phyloP scores from a whole-genome alignment of 2,113 vertebrate species.

The Thryonomys swinderianus region DNA sequence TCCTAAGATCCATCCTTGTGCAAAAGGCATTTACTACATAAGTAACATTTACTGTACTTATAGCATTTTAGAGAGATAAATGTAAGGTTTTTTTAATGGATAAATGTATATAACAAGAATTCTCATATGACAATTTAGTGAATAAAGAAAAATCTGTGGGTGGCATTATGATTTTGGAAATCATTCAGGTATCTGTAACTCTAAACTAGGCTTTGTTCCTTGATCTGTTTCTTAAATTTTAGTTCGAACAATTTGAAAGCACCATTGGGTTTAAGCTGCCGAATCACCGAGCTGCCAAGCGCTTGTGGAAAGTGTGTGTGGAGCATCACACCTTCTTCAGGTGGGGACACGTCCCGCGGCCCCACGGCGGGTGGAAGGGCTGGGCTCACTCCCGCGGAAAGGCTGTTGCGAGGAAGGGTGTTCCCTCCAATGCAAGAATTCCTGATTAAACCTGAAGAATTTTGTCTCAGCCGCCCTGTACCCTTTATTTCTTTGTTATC shows the following conservation, averaged over 20 bases:
- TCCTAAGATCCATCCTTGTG: not conserved
- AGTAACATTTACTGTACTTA: not conserved
- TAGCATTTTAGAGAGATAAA: not conserved
- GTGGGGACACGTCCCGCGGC: conserved; percentile 81
- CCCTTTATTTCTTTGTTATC: not conserved
- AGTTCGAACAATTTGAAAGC: conserved; percentile 99
- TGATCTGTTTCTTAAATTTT: conserved; percentile 28
- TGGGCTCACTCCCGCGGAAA: not conserved
- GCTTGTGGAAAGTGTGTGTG: conserved; percentile 98
- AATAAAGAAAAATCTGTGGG: not conserved
- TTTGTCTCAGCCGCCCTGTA: not conserved
- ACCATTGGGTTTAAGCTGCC: conserved; percentile 99
- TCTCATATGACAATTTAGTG: not conserved
- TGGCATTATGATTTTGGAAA: not conserved
- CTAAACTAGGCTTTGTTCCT: not conserved
- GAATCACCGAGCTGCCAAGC: conserved; percentile 97
- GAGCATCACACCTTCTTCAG: conserved; percentile 99
- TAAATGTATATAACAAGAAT: not conserved
- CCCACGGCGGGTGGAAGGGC: conserved; percentile 48
- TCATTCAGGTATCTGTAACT: not conserved
- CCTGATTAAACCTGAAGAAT: not conserved
- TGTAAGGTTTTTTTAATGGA: not conserved
- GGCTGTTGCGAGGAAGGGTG: not conserved
- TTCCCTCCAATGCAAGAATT: not conserved
- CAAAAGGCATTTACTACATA: not conserved